A percentile compares a stretch with the other conserved stretches of the same genome.
Evolutionary conservation across 2,113 vertebrate genomes (phyloP).

Genomic region (Merops nubicus): DNA sequence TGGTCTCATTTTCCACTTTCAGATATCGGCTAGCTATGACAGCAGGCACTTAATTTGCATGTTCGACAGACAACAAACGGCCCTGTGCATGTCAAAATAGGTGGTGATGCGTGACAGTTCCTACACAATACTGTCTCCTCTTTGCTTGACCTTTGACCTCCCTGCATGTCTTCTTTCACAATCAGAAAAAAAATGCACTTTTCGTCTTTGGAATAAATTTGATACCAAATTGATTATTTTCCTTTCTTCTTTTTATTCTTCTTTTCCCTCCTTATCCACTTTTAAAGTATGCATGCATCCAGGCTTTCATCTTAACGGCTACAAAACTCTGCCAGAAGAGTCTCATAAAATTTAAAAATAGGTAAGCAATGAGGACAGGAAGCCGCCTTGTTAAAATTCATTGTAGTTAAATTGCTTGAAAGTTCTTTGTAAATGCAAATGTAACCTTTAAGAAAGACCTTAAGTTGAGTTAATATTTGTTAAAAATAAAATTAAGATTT

Average conservation of each 20-base stretch:
- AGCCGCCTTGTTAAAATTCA: conserved; percentile 69
- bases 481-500: conserved; percentile 67
- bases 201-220: conserved; percentile 92
- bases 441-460: conserved; percentile 70
- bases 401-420: conserved; percentile 69
- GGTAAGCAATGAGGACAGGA: conserved; percentile 52
- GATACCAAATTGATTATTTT: conserved; percentile 92
- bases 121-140: conserved; percentile 99
- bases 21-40: conserved; percentile 97
- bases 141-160: conserved; percentile 94
- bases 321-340: conserved; percentile 73
- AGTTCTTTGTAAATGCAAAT: conserved; percentile 75
- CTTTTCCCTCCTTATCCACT: conserved; percentile 26
- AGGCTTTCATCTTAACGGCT: conserved; percentile 73
- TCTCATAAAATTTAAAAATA: conserved; percentile 77
- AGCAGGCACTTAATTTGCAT: conserved; percentile 99
- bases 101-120: conserved; percentile 99
- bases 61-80: conserved; percentile 99
- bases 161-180: conserved; percentile 96
- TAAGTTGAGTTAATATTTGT: conserved; percentile 76
- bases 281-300: conserved; percentile 59
- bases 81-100: conserved; percentile 99
- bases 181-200: conserved; percentile 88
- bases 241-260: conserved; percentile 67
- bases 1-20: conserved; percentile 98